Conservation (phyloP, 2,113 vertebrate species). For the Turnix velox region DNA sequence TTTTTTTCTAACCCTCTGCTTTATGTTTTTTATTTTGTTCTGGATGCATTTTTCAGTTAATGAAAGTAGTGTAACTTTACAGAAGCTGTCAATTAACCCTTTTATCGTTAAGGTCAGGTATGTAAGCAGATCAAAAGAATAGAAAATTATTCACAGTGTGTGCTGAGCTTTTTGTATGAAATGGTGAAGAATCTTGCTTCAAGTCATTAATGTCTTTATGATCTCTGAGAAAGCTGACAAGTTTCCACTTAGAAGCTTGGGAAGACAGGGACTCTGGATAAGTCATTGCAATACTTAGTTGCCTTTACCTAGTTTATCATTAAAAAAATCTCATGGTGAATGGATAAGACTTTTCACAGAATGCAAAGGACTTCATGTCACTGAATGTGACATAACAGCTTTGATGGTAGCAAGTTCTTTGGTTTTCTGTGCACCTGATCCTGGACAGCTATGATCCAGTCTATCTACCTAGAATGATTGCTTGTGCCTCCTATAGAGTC, state of each 20-base stretch:
- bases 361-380: neutral
- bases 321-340: neutral
- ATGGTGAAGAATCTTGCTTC: neutral
- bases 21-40: neutral
- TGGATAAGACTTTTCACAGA: neutral
- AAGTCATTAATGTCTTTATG: neutral
- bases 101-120: neutral
- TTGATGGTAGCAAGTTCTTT: neutral
- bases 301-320: neutral
- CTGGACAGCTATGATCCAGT: neutral
- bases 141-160: neutral
- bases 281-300: neutral
- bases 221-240: neutral
- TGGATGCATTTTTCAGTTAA: neutral
- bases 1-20: neutral
- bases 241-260: accelerated
- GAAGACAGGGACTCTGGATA: neutral
- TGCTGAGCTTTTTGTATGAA: neutral
- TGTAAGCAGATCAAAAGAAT: neutral
- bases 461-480: neutral
- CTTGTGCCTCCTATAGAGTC: too few species aligned
- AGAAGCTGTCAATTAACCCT: neutral
- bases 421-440: neutral
- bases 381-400: neutral
- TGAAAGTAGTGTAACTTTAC: neutral